These are phyloP conservation scores for Sinocyclocheilus anophthalmus DNA, from an alignment of 2,113 vertebrate genomes.

Conservation along the genomic window DNA sequence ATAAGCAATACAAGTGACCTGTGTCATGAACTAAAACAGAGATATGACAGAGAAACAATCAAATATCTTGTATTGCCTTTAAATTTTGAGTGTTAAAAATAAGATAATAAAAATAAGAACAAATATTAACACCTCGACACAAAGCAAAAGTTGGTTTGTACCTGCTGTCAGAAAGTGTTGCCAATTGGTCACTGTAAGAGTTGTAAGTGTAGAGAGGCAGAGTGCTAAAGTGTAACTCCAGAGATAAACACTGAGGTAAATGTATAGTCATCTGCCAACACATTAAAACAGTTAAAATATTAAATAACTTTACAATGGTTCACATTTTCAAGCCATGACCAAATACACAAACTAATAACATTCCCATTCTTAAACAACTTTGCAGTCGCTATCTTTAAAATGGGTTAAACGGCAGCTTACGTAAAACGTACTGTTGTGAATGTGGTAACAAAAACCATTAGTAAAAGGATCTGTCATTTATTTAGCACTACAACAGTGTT, in stretches of 20 bases:
- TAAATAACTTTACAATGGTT: constrained; percentile 50
- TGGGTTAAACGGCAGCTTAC: background rate
- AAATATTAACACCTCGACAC: constrained; percentile 4
- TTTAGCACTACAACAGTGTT: constrained; percentile 10
- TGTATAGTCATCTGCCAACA: constrained; percentile 60
- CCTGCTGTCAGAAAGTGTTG: background rate
- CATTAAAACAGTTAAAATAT: constrained; percentile 41
- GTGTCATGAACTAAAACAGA: constrained; percentile 28
- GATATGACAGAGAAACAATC: constrained; percentile 28
- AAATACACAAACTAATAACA: constrained; percentile 16
- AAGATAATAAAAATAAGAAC: background rate
- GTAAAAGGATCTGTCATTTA: background rate
- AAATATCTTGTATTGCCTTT: constrained; percentile 49
- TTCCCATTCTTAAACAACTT: constrained; percentile 33
- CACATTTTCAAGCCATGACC: constrained; percentile 43
- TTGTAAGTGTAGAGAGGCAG: constrained; percentile 49
- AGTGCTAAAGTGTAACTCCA: constrained; percentile 73
- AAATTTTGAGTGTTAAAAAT: constrained; percentile 46
- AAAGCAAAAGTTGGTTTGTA: constrained; percentile 18
- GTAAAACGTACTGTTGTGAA: background rate
- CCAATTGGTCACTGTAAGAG: constrained; percentile 17
- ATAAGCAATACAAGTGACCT: constrained; percentile 2
- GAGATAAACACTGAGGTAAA: constrained; percentile 75
- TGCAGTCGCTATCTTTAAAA: constrained; percentile 8
- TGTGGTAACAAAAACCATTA: constrained; percentile 26